Percentiles rank a stretch among this genome's conserved stretches.
Evolutionary conservation across 2,888 invertebrate genomes (phyloP).

Genomic region (Saturnia japonica): DNA sequence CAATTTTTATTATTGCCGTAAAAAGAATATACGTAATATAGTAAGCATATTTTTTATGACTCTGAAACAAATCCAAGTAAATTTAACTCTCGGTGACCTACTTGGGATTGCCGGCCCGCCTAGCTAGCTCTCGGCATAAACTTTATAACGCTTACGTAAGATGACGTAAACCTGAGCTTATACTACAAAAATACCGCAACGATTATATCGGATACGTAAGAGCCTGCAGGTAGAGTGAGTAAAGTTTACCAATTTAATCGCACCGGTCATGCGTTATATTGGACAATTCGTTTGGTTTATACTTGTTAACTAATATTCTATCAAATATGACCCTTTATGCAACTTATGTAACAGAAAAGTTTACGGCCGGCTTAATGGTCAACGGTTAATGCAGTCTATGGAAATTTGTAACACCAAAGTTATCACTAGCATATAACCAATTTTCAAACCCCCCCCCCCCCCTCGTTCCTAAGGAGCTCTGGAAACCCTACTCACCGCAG

Average conservation of each 20-base stretch:
- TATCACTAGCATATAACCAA: too few relatives aligned
- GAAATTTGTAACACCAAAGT: too few relatives aligned
- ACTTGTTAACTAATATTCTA: too few relatives aligned
- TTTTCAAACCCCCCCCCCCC: too few relatives aligned
- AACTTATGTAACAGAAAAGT: too few relatives aligned
- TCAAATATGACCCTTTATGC: too few relatives aligned
- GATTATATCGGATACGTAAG: constrained; percentile 30
- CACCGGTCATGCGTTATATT: too few relatives aligned
- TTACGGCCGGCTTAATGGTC: too few relatives aligned
- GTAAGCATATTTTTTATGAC: not conserved
- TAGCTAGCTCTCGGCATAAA: constrained; percentile 15
- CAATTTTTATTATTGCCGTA: not conserved
- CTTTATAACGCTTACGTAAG: constrained; percentile 37
- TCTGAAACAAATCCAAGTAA: not conserved
- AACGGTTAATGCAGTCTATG: too few relatives aligned
- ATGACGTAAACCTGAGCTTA: constrained; percentile 29
- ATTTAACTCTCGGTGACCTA: constrained; percentile 14
- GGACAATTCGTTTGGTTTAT: too few relatives aligned
- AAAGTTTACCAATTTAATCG: not conserved
- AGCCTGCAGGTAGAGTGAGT: not conserved
- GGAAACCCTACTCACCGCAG: too few relatives aligned
- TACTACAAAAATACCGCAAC: constrained; percentile 30
- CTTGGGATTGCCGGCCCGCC: constrained; percentile 16
- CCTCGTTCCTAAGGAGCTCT: too few relatives aligned
- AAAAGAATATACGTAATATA: not conserved